Conservation (phyloP, 2,888 invertebrate genomes). For the Salticus scenicus region DNA sequence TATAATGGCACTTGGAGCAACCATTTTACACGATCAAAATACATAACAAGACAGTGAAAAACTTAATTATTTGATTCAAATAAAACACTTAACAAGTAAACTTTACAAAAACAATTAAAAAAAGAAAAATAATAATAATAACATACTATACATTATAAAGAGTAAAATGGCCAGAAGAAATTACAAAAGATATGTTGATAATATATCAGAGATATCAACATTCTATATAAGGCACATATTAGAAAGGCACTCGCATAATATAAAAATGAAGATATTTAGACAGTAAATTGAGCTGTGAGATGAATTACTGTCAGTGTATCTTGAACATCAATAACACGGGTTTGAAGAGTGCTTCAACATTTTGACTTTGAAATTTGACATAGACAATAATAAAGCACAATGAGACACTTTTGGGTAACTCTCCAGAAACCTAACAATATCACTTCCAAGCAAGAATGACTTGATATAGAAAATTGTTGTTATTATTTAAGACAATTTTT, state of each 20-base stretch:
- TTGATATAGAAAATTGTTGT: too few species aligned
- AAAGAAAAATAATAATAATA: not conserved
- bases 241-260: not conserved
- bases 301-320: too few species aligned
- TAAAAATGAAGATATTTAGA: not conserved
- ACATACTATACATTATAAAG: not conserved
- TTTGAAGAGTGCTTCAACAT: too few species aligned
- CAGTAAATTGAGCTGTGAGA: not conserved
- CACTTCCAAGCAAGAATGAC: too few species aligned
- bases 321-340: too few species aligned
- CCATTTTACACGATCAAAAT: slow-evolving; percentile 3
- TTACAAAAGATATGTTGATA: not conserved
- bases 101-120: slow-evolving; percentile 5
- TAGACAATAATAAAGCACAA: too few species aligned
- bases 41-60: not conserved
- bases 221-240: not conserved
- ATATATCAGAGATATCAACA: not conserved
- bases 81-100: not conserved
- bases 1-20: slow-evolving; percentile 2
- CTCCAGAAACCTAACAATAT: too few species aligned
- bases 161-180: not conserved
- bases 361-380: too few species aligned
- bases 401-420: too few species aligned
- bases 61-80: not conserved
- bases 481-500: too few species aligned